These are phyloP conservation scores for Antheraea yamamai DNA, from an alignment of 2,888 invertebrate species.

Conservation along the genomic window DNA sequence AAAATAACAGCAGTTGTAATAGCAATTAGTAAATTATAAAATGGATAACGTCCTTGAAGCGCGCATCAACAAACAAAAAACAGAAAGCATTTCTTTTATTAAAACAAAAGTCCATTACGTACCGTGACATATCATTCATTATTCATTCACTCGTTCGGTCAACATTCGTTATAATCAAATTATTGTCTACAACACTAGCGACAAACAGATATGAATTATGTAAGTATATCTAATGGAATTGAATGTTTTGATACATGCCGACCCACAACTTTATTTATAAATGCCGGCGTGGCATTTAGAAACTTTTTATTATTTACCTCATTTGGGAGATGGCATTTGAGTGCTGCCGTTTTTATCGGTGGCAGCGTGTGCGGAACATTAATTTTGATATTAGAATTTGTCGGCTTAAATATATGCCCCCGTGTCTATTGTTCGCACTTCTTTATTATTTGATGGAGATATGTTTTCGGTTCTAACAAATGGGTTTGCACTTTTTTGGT, in stretches of 20 bases:
- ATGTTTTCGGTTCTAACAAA: background rate
- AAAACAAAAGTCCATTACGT: constrained; percentile 54
- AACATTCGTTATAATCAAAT: constrained; percentile 54
- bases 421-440: constrained; percentile 44
- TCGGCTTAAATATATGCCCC: constrained; percentile 46
- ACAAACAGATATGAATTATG: constrained; percentile 26
- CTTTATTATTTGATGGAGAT: constrained; percentile 27
- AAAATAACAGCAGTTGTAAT: too few relatives aligned
- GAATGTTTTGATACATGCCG: constrained; percentile 40
- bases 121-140: constrained; percentile 38
- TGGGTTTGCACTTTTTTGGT: background rate
- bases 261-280: constrained; percentile 46
- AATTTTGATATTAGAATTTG: constrained; percentile 64
- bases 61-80: constrained; percentile 3
- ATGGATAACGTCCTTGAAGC: constrained; percentile 9
- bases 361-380: constrained; percentile 74
- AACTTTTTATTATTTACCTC: constrained; percentile 72
- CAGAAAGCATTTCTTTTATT: constrained; percentile 46
- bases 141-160: constrained; percentile 46
- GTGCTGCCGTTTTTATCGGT: constrained; percentile 66
- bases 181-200: constrained; percentile 33
- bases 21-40: background rate
- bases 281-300: constrained; percentile 65
- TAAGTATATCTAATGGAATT: constrained; percentile 33
- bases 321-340: constrained; percentile 78